A percentile compares a stretch with the other conserved stretches of the same genome.
Evolutionary conservation across 2,888 invertebrate genomes (phyloP).

Genomic region (Nebria brevicollis): DNA sequence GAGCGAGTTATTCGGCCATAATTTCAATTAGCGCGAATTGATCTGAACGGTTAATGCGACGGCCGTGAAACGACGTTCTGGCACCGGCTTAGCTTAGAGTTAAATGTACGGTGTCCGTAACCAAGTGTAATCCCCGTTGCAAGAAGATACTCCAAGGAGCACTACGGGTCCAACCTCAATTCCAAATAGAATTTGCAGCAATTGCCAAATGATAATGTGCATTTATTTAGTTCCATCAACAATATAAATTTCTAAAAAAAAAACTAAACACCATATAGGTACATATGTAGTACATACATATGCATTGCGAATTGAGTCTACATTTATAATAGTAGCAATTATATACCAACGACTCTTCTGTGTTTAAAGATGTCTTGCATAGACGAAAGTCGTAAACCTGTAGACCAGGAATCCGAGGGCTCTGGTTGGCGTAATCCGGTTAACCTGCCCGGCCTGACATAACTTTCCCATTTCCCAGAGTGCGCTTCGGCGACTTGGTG

Average conservation of each 20-base stretch:
- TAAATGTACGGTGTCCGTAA: slow-evolving; percentile 42
- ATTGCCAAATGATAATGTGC: not conserved
- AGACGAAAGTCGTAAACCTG: slow-evolving; percentile 23
- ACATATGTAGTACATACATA: too few species aligned
- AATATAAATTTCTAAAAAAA: too few species aligned
- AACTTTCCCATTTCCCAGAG: slow-evolving; percentile 62
- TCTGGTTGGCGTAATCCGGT: slow-evolving; percentile 59
- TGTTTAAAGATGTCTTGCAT: slow-evolving; percentile 5
- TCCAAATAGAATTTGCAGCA: not conserved
- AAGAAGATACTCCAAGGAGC: not conserved
- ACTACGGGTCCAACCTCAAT: not conserved
- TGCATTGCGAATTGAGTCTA: too few species aligned
- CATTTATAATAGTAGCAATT: too few species aligned
- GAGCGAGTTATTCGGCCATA: slow-evolving; percentile 21
- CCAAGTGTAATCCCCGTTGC: slow-evolving; percentile 22
- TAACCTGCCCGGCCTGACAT: slow-evolving; percentile 60
- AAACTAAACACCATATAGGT: too few species aligned
- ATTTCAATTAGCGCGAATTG: slow-evolving; percentile 45
- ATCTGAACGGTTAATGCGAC: slow-evolving; percentile 26
- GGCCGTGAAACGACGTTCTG: slow-evolving; percentile 3
- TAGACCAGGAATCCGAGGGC: slow-evolving; percentile 30
- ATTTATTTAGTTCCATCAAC: not conserved
- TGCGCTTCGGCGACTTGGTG: not conserved
- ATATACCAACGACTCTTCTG: not conserved
- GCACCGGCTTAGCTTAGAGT: slow-evolving; percentile 35